These are phyloP conservation scores for Aurelia coerulea DNA, from an alignment of 30 jellyfish, hydroid and myxozoan species.

Conservation along the genomic window DNA sequence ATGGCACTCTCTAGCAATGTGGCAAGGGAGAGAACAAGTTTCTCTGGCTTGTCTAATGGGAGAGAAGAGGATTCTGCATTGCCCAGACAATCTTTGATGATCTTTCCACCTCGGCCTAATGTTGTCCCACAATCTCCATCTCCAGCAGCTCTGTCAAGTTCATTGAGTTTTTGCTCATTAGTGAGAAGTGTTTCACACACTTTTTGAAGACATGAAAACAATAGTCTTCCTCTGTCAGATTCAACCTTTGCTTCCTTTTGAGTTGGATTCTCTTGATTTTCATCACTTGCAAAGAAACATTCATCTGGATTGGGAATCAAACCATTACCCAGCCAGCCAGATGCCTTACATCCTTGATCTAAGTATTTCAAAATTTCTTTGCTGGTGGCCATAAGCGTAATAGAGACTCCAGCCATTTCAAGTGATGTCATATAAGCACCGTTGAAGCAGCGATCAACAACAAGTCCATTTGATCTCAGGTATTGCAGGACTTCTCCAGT, in stretches of 20 bases:
- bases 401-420: constrained; percentile 98
- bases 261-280: background rate
- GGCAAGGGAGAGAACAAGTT: constrained; percentile 64
- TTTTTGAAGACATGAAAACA: constrained; percentile 34
- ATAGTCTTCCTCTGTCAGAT: constrained; percentile 43
- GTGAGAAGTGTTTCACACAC: constrained; percentile 62
- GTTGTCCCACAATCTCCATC: constrained; percentile 99
- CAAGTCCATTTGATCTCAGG: constrained; percentile 15
- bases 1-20: constrained; percentile 66
- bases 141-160: constrained; percentile 90
- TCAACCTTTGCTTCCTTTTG: constrained; percentile 7
- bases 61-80: constrained; percentile 14
- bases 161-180: constrained; percentile 77
- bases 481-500: constrained; percentile 74
- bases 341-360: constrained; percentile 31
- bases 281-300: constrained; percentile 2
- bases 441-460: constrained; percentile 69
- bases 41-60: constrained; percentile 56
- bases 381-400: constrained; percentile 60
- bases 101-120: constrained; percentile 87
- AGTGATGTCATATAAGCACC: constrained; percentile 93
- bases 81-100: constrained; percentile 37
- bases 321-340: constrained; percentile 42
- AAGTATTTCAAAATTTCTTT: constrained; percentile 47
- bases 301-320: constrained; percentile 16